These are phyloP conservation scores for Cydia amplana DNA, from an alignment of 1,140 invertebrate genomes.

Conservation along the genomic window DNA sequence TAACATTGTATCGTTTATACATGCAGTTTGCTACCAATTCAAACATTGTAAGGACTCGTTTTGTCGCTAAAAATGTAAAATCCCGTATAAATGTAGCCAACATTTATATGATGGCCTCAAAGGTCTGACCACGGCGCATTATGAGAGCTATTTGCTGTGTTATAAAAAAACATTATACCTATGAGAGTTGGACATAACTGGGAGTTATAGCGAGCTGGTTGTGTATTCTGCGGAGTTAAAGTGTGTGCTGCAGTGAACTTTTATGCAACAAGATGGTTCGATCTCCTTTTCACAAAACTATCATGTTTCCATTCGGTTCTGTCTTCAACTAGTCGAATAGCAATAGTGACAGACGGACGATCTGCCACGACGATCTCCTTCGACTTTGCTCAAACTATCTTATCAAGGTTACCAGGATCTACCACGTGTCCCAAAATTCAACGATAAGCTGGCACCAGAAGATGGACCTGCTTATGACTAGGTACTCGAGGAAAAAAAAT, in stretches of 20 bases:
- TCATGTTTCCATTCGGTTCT: not conserved
- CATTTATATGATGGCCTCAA: constrained; percentile 25
- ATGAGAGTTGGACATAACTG: constrained; percentile 28
- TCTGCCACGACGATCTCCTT: no score
- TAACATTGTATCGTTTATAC: constrained; percentile 19
- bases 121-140: constrained; percentile 23
- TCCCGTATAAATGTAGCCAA: constrained; percentile 21
- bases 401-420: no score
- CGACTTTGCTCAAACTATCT: no score
- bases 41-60: constrained; percentile 17
- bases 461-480: no score
- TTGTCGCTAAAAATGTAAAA: constrained; percentile 23
- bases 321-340: no score
- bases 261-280: not conserved
- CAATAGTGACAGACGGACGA: no score
- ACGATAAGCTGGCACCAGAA: no score
- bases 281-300: not conserved
- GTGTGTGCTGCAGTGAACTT: not conserved
- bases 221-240: constrained; percentile 1
- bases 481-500: no score
- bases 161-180: constrained; percentile 30
- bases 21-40: constrained; percentile 20
- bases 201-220: not conserved
- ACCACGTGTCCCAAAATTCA: no score
- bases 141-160: constrained; percentile 24